phyloP scores from a whole-genome alignment of 2,888 invertebrate genomes.

The Choreutis nemorana region DNA sequence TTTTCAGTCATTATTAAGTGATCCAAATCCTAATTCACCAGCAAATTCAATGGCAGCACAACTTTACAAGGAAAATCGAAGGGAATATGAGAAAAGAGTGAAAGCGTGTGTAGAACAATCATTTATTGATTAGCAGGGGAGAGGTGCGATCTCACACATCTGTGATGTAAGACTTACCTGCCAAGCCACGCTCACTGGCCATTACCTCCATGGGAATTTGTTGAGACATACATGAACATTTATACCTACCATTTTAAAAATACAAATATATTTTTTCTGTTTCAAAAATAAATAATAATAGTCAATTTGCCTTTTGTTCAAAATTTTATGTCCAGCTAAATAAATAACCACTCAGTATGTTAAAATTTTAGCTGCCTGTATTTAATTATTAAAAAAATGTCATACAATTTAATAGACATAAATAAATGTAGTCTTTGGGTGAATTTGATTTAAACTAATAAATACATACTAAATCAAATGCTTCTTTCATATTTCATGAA shows the following conservation, averaged over 20 bases:
- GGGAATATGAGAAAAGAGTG: slow-evolving; percentile 99
- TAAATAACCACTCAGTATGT: no score
- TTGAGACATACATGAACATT: slow-evolving; percentile 39
- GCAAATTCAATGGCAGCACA: slow-evolving; percentile 99
- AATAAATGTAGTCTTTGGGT: no score
- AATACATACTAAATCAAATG: no score
- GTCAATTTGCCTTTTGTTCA: no score
- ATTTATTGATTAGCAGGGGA: slow-evolving; percentile 86
- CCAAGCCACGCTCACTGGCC: slow-evolving; percentile 11
- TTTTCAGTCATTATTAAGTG: slow-evolving; percentile 97
- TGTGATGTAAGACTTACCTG: slow-evolving; percentile 16
- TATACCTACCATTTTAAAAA: slow-evolving; percentile 16
- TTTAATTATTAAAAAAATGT: no score
- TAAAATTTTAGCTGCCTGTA: no score
- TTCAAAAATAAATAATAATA: no score
- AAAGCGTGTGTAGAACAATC: slow-evolving; percentile 99
- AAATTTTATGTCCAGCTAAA: no score
- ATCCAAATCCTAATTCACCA: slow-evolving; percentile 99
- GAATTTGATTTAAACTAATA: no score
- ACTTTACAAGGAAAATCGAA: slow-evolving; percentile 97
- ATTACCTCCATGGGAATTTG: slow-evolving; percentile 39
- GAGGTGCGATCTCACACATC: slow-evolving; percentile 26
- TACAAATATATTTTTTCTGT: no score
- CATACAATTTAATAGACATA: no score
- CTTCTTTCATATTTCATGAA: no score